Conservation (phyloP, 2,888 invertebrate species). For the Acrobeloides nanus region DNA sequence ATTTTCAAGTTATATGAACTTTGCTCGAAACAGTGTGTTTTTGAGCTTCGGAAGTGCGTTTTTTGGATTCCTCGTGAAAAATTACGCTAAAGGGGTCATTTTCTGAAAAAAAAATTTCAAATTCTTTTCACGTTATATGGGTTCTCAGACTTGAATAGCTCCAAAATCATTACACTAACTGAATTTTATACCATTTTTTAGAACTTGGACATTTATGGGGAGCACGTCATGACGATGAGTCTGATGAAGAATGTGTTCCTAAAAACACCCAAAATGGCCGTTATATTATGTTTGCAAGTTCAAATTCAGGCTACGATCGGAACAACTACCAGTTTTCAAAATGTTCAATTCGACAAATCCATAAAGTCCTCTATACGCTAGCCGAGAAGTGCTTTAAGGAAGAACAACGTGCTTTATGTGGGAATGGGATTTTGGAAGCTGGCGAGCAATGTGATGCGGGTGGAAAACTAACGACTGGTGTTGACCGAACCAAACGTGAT, state of each 20-base stretch:
- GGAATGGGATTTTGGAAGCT: constrained; percentile 30
- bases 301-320: constrained; percentile 27
- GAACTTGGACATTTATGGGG: constrained; percentile 29
- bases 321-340: constrained; percentile 26
- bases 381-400: constrained; percentile 25
- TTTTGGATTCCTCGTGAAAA: no score
- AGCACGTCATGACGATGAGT: constrained; percentile 17
- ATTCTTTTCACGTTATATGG: neutral
- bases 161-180: neutral
- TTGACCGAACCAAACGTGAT: constrained; percentile 7
- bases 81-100: no score
- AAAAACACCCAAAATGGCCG: constrained; percentile 18
- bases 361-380: constrained; percentile 19
- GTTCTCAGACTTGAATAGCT: constrained; percentile 3
- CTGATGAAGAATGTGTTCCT: constrained; percentile 15
- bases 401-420: constrained; percentile 24
- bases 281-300: constrained; percentile 24
- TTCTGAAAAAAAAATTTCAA: neutral
- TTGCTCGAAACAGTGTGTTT: no score
- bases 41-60: no score
- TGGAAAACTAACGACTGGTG: constrained; percentile 14
- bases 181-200: constrained; percentile 11
- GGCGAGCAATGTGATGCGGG: constrained; percentile 31
- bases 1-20: no score
- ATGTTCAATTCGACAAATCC: constrained; percentile 22